phyloP scores from a whole-genome alignment of 2,888 invertebrate genomes.

The Nowickia ferox region DNA sequence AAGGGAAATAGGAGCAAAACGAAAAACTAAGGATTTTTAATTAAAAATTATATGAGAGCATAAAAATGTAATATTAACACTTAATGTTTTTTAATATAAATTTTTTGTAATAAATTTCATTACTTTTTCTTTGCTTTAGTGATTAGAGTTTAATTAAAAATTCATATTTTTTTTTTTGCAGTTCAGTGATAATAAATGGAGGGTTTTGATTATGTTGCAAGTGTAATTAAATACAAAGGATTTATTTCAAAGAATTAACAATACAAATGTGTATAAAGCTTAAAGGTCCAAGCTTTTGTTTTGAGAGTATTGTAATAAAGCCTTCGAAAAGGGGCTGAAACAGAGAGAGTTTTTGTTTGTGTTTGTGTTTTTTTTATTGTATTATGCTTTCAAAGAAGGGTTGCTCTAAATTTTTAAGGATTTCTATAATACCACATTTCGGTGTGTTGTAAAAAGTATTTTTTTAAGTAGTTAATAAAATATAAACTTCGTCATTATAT shows the following conservation, averaged over 20 bases:
- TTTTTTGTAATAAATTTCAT: slow-evolving; percentile 50
- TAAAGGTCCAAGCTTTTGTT: neutral
- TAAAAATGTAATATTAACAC: slow-evolving; percentile 54
- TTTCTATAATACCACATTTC: too few species aligned
- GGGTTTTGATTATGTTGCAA: slow-evolving; percentile 33
- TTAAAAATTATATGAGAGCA: slow-evolving; percentile 56
- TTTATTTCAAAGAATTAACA: slow-evolving; percentile 19
- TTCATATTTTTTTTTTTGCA: neutral
- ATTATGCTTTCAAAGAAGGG: neutral
- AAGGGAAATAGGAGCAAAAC: slow-evolving; percentile 16
- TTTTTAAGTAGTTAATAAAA: too few species aligned
- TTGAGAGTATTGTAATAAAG: neutral
- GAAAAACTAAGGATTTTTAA: slow-evolving; percentile 45
- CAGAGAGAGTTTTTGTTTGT: neutral
- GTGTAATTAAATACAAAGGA: slow-evolving; percentile 57
- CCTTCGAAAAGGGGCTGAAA: neutral
- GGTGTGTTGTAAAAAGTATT: too few species aligned
- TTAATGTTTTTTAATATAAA: slow-evolving; percentile 18
- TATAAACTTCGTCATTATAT: too few species aligned
- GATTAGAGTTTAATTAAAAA: slow-evolving; percentile 70
- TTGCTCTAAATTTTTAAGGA: too few species aligned
- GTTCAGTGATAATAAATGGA: slow-evolving; percentile 39
- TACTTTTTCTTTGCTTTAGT: slow-evolving; percentile 47
- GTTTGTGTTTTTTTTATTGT: neutral
- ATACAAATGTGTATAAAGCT: neutral